Percentiles rank a stretch among this genome's conserved stretches.
Conservation (phyloP, 2,797 vertebrate species). For the Fringilla coelebs region DNA sequence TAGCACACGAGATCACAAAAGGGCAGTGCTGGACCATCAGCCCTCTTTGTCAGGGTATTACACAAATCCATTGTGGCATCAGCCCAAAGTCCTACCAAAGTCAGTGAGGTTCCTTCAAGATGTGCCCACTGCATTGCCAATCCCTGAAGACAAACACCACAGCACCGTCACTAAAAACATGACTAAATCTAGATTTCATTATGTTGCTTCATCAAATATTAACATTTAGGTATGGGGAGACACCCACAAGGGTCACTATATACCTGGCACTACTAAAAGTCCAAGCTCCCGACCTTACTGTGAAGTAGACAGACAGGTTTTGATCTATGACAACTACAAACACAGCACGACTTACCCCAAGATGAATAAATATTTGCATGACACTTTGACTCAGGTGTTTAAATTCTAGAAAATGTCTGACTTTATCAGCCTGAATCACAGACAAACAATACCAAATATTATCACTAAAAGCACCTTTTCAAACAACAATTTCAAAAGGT, state of each 20-base stretch:
- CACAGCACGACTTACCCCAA: background rate
- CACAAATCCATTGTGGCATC: background rate
- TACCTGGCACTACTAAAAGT: background rate
- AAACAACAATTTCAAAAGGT: background rate
- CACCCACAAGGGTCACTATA: accelerated
- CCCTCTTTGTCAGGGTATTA: background rate
- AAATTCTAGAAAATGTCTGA: slow-evolving; percentile 10
- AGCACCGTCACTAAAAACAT: background rate
- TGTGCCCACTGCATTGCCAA: background rate
- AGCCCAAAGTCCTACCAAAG: background rate
- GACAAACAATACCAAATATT: slow-evolving; percentile 7
- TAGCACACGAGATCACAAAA: background rate
- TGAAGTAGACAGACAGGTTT: background rate
- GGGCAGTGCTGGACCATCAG: background rate
- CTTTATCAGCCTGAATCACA: slow-evolving; percentile 14
- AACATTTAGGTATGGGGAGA: background rate
- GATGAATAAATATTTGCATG: slow-evolving; percentile 33
- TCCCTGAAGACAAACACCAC: background rate
- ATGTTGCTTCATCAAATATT: background rate
- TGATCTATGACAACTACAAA: background rate
- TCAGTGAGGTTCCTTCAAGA: background rate
- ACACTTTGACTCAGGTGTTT: slow-evolving; percentile 39
- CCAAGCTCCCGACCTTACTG: background rate
- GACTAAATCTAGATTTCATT: background rate
- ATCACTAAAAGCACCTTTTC: background rate